Evolutionary conservation across 1,140 invertebrate species (phyloP), one percentile per base, ranked within the genome.

Genomic region (Ostrea denselamellosa): DNA sequence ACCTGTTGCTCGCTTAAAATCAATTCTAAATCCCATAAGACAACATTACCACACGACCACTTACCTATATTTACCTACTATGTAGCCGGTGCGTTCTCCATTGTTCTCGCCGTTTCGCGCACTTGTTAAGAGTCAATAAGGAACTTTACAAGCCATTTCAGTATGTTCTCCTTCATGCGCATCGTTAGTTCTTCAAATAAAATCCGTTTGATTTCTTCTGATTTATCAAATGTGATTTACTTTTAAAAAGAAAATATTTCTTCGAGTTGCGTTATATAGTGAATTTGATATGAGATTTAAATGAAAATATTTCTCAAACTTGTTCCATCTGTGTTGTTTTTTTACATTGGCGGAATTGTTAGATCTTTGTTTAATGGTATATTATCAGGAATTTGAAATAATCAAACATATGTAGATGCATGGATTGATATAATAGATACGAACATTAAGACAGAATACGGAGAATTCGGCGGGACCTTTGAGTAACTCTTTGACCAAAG

Each of bases 291-390:
- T 34, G 28, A 34, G 28, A 28, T 77, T 77, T 12, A 77, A 28
- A 77, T 10, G 25, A 77, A 62, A 77, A 77, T 77, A 34, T 77
- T 77, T 77, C 25, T 77, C 68, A 34, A 77, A 77, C 68, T 77
- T 77, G 68, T 77, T 34, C 68, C 25, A 2, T 77, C 8, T 77
- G 22, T 77, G 68, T 77, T 77, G n/a, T n/a, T 77, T 77, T 17
- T 14, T 77, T 77, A 77, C 68, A 77, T 34, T 77, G 68, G 28
- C 68, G 68, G 68, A 77, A 77, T 22, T 77, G 68, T 77, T 77
- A 77, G 68, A 77, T 77, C 68, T 77, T 77, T 77, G 28, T 77
- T 77, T 77, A 77, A 77, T 34, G 28, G 68, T 77, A 77, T 77
- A 77, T 77, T 77, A 77, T 77, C 68, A 77, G 68, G 68, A 34